phyloP scores from a whole-genome alignment of 2,888 invertebrate genomes.

The Scotopteryx bipunctaria region DNA sequence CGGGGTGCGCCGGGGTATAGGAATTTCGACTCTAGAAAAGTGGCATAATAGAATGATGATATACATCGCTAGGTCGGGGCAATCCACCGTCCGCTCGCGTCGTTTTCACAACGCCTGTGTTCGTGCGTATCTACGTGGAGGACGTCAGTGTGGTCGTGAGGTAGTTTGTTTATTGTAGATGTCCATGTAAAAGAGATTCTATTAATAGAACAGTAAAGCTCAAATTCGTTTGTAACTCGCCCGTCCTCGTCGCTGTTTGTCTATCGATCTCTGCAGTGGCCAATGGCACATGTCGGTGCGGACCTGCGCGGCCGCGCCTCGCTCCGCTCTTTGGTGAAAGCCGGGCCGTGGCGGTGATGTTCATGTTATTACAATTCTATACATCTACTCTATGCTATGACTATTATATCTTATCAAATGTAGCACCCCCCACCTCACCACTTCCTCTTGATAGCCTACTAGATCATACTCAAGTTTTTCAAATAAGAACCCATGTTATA shows the following conservation, averaged over 20 bases:
- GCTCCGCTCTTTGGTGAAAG: slow-evolving; percentile 69
- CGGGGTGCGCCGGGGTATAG: slow-evolving; percentile 71
- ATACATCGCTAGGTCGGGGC: slow-evolving; percentile 70
- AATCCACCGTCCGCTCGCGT: slow-evolving; percentile 72
- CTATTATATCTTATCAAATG: slow-evolving; percentile 63
- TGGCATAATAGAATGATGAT: slow-evolving; percentile 72
- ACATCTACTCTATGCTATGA: slow-evolving; percentile 50
- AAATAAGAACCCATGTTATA: slow-evolving; percentile 56
- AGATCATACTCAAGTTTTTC: slow-evolving; percentile 63
- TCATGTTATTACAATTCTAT: slow-evolving; percentile 49
- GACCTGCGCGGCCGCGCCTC: slow-evolving; percentile 79
- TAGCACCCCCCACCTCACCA: slow-evolving; percentile 45
- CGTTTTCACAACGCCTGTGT: slow-evolving; percentile 68
- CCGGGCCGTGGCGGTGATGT: slow-evolving; percentile 62
- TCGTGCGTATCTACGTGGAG: slow-evolving; percentile 69
- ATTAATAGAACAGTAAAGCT: slow-evolving; percentile 60
- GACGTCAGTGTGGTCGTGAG: slow-evolving; percentile 71
- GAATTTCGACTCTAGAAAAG: slow-evolving; percentile 82
- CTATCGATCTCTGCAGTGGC: slow-evolving; percentile 85
- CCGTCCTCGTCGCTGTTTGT: slow-evolving; percentile 82
- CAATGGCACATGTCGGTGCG: slow-evolving; percentile 85
- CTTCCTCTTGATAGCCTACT: slow-evolving; percentile 50
- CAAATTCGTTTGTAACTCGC: slow-evolving; percentile 75
- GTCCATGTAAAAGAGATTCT: slow-evolving; percentile 67
- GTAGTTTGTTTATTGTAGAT: slow-evolving; percentile 84